Percentiles rank a stretch among this genome's conserved stretches.
phyloP scores from a whole-genome alignment of 2,888 invertebrate genomes.

The Agriotes lineatus region DNA sequence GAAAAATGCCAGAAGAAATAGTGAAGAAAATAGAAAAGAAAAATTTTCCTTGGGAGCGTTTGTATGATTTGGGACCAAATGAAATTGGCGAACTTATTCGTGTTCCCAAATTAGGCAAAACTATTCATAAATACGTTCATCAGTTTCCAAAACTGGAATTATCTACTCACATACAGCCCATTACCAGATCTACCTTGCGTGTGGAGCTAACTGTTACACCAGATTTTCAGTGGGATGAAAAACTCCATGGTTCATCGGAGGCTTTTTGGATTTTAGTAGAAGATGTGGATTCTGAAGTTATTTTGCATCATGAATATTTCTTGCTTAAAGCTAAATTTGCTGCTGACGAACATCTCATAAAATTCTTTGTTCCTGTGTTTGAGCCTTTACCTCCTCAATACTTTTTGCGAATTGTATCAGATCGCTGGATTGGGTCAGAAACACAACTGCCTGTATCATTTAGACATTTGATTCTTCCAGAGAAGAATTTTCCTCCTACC shows the following conservation, averaged over 20 bases:
- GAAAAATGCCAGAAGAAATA: slow-evolving; percentile 97
- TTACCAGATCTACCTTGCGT: slow-evolving; percentile 91
- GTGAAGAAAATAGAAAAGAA: slow-evolving; percentile 99
- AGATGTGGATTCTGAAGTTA: slow-evolving; percentile 88
- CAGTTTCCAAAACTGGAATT: slow-evolving; percentile 97
- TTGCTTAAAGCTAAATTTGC: slow-evolving; percentile 95
- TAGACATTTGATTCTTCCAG: slow-evolving; percentile 95
- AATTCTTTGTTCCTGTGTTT: slow-evolving; percentile 98
- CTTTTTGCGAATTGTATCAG: slow-evolving; percentile 91
- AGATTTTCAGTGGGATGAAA: slow-evolving; percentile 99
- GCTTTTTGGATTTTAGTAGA: slow-evolving; percentile 92
- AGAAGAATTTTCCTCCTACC: slow-evolving; percentile 98
- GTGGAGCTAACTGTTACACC: slow-evolving; percentile 98
- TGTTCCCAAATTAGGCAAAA: slow-evolving; percentile 93
- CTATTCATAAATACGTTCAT: slow-evolving; percentile 95
- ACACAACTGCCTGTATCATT: slow-evolving; percentile 97
- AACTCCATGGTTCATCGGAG: slow-evolving; percentile 84
- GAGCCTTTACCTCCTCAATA: slow-evolving; percentile 99
- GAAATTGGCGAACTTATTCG: slow-evolving; percentile 96
- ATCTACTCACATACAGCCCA: slow-evolving; percentile 97
- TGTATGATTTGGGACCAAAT: slow-evolving; percentile 96
- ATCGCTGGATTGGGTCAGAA: slow-evolving; percentile 94
- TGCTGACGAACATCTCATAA: slow-evolving; percentile 94
- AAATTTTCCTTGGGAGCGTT: slow-evolving; percentile 91
- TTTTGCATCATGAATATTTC: slow-evolving; percentile 95